A percentile compares a stretch with the other conserved stretches of the same genome.
Conservation (phyloP, 2,113 vertebrate genomes). For the Felis chaus region DNA sequence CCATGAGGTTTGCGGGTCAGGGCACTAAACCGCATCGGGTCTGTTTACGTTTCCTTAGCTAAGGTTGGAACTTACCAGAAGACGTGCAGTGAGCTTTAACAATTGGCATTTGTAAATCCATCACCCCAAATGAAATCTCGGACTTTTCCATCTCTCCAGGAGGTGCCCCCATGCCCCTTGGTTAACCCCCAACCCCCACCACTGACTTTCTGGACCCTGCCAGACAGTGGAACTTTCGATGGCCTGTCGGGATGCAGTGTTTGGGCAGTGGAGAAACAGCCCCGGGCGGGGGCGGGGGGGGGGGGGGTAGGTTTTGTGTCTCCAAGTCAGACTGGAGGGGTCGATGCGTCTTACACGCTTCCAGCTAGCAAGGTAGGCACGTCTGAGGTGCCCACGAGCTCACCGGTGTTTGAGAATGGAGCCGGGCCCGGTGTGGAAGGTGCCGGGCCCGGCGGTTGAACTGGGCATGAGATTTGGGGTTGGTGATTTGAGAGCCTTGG, state of each 20-base stretch:
- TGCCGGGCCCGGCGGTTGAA: fast-evolving
- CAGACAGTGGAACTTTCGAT: background rate
- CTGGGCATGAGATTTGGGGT: background rate
- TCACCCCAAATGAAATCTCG: background rate
- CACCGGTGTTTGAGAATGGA: background rate
- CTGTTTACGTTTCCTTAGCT: background rate
- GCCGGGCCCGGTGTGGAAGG: too few relatives aligned
- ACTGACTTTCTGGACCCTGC: background rate
- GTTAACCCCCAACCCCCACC: background rate
- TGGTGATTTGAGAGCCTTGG: background rate
- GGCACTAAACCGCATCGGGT: too few relatives aligned
- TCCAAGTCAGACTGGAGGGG: background rate
- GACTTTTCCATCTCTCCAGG: background rate
- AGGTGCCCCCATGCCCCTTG: background rate
- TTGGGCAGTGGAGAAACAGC: background rate
- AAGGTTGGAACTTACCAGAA: background rate
- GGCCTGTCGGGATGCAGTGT: fast-evolving
- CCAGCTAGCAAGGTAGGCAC: background rate
- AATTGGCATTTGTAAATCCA: background rate
- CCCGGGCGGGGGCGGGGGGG: fast-evolving
- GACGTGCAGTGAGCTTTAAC: background rate
- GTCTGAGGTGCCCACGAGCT: fast-evolving
- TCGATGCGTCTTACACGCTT: fast-evolving
- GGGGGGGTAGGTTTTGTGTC: background rate
- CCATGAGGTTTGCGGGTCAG: fast-evolving